These are phyloP conservation scores for Coracopsis vasa DNA, from an alignment of 2,113 vertebrate genomes.

Conservation along the genomic window DNA sequence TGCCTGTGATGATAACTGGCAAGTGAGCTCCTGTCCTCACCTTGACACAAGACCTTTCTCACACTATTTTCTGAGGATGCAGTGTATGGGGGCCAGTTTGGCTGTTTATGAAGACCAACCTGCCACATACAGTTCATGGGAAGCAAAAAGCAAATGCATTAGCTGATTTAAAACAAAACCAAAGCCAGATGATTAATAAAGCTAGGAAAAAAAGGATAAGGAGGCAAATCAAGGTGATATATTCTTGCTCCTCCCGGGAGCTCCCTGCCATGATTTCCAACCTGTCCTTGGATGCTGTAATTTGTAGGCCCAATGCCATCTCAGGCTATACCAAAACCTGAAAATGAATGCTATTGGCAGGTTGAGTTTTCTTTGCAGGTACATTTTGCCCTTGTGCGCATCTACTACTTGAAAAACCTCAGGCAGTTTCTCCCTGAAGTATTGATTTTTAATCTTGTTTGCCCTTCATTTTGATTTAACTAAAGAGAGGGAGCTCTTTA, in stretches of 20 bases:
- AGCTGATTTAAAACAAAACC: neutral
- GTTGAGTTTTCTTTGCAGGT: neutral
- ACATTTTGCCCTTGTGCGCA: neutral
- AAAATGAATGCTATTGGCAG: neutral
- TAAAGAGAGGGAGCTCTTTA: neutral
- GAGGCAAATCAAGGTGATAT: fast-evolving
- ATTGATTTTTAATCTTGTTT: conserved; percentile 26
- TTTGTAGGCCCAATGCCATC: fast-evolving
- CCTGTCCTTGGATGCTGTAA: neutral
- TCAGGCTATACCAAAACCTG: neutral
- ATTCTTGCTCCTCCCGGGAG: neutral
- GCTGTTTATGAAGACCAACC: neutral
- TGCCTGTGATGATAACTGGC: neutral
- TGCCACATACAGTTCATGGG: fast-evolving
- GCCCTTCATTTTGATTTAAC: neutral
- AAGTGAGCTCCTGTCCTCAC: neutral
- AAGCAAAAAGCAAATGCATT: neutral
- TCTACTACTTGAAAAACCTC: neutral
- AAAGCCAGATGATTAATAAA: neutral
- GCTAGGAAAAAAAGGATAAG: neutral
- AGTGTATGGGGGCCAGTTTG: neutral
- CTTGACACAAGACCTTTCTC: neutral
- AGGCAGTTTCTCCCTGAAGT: neutral
- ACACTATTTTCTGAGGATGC: neutral
- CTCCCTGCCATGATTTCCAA: neutral